Evolutionary conservation across 2,888 invertebrate species (phyloP), one percentile per base, ranked within the genome.

Genomic region (Iselma pallidipennis): DNA sequence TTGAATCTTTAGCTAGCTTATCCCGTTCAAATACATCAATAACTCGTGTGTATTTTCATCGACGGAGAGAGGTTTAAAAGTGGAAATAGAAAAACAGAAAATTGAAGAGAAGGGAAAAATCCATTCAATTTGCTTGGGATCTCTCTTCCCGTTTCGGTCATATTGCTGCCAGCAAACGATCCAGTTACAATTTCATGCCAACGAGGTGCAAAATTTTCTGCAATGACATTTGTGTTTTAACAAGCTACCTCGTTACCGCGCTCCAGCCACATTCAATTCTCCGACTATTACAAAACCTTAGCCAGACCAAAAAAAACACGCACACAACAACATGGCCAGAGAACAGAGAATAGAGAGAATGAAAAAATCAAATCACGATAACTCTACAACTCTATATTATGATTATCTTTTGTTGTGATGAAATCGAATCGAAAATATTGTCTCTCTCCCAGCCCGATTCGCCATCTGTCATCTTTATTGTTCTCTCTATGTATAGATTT

Each of bases 161-260:
- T 28, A 51, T 29, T 16, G 26, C 9, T 16, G 14, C 16, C 12
- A 49, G 23, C 26, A 23, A 14, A 28, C 51, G 23, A 31, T 51
- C 28, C 28, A 31, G 14, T 19, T 25, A 16, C 28, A 51, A 31
- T 33, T 29, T 19, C 52, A 55, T 16, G 12, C 28, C 55, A 51
- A 31, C 52, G 51, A 62, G 51, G 62, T 62, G 58, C 58, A 50
- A 61, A 62, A 59, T 53, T 48, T 31, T 14, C 42, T 10, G 10
- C 29, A 49, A 37, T 45, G 45, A 45, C 21, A 45, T 51, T 51
- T 55, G 59, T 59, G 56, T 57, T 60, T 57, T 63, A 63, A 63
- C 63, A 63, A 63, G 59, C 28, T 51, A 51, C 21, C 53, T 55
- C 31, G 28, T 55, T 45, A 53, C 49, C 53, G 50, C 53, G 49